Evolutionary conservation across 2,888 invertebrate genomes (phyloP), one percentile per base, ranked within the genome.

Genomic region (Aphodius sticticus): DNA sequence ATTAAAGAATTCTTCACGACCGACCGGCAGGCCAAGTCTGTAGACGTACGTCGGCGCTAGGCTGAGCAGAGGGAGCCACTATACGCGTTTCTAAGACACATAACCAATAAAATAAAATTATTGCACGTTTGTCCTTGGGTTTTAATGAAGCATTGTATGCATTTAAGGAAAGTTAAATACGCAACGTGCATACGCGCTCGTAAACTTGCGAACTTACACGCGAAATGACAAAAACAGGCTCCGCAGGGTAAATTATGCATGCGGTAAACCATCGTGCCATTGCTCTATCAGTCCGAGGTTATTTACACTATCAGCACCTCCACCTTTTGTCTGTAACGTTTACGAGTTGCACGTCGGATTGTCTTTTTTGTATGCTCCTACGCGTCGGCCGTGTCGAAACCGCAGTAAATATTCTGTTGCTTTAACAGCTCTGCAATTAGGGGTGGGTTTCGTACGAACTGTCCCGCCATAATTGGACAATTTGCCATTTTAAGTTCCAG

Each of bases 101-200:
- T 53, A 53, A 53, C 53, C 53, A 53, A 53, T 53, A 53, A 53
- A 53, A 53, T 53, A 53, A 53, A 53, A 53, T 53, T 53, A 53
- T 53, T 53, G 53, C 53, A 53, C 53, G 53, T 53, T 53, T 53
- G 53, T 53, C 53, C 53, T 53, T 53, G 53, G 53, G 53, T 53
- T 53, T 53, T 53, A 53, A 53, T 53, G 53, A 53, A 53, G 53
- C 53, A 53, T 53, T 53, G 53, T 53, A 53, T 53, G 53, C 53
- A 53, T 53, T 53, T 53, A 53, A 53, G 53, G 53, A 53, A 53
- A 53, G 53, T 53, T 53, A 53, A 53, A 53, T 53, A 53, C 53
- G 53, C 53, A 53, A 53, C 53, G 53, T 53, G 12, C 12, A 12
- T 12, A 53, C 53, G 53, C 53, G 53, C 53, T 53, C 53, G 53